Evolutionary conservation across 2,797 vertebrate species (phyloP).

Genomic region (Aulostomus chinensis): DNA sequence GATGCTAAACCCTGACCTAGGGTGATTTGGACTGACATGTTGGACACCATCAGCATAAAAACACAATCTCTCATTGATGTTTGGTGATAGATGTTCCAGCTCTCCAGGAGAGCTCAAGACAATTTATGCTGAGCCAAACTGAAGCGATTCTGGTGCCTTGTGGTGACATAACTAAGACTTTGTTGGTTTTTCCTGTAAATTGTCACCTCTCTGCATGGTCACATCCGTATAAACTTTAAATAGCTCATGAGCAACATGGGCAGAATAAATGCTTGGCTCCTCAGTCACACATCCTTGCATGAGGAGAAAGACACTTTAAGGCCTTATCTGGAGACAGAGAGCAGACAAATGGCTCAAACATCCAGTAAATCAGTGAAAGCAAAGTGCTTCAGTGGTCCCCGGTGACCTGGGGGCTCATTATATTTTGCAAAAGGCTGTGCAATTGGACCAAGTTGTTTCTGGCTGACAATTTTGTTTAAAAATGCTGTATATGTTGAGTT

Average conservation of each 20-base stretch:
- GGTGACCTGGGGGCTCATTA: conserved; percentile 37
- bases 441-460: background rate
- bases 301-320: conserved; percentile 39
- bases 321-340: conserved; percentile 47
- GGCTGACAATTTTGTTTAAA: background rate
- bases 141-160: no score
- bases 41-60: no score
- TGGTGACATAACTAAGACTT: no score
- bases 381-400: conserved; percentile 33
- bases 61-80: no score
- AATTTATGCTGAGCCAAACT: no score
- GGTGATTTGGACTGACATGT: no score
- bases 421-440: conserved; percentile 6
- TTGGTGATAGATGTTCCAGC: no score
- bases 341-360: conserved; percentile 30
- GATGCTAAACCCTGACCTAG: no score
- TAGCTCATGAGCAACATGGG: background rate
- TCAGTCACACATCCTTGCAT: conserved; percentile 30
- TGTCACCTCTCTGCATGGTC: no score
- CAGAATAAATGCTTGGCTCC: conserved; percentile 30
- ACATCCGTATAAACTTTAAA: conserved; percentile 3
- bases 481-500: background rate
- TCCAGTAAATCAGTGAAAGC: conserved; percentile 41
- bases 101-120: no score
- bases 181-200: no score